Percentiles rank a stretch among this genome's conserved stretches.
Conservation (phyloP, 2,113 vertebrate genomes). For the Bos javanicus region DNA sequence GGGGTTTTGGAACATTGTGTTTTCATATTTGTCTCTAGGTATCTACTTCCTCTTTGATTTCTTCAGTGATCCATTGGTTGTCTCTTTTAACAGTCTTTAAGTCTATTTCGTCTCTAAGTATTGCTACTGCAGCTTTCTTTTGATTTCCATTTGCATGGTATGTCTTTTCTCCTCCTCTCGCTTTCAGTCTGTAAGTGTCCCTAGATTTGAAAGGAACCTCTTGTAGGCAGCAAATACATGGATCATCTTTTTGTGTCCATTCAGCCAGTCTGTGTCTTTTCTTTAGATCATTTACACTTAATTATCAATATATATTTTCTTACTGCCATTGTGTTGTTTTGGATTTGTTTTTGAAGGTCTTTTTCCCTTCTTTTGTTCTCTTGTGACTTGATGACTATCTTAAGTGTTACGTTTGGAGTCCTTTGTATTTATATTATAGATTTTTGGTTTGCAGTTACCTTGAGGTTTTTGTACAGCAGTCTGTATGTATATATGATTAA, state of each 20-base stretch:
- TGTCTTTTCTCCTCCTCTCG: not conserved
- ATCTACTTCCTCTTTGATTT: not conserved
- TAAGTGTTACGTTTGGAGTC: not conserved
- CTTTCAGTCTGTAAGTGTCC: not conserved
- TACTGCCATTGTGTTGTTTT: not conserved
- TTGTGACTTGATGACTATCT: not conserved
- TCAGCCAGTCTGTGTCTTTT: not conserved
- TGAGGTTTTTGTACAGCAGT: not conserved
- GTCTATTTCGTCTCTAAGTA: not conserved
- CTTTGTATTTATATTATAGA: not conserved
- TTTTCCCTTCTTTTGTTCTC: accelerated
- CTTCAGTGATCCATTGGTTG: not conserved
- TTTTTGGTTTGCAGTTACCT: not conserved
- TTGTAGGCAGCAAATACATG: not conserved
- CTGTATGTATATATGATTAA: not conserved
- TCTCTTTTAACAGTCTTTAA: not conserved
- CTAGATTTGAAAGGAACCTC: not conserved
- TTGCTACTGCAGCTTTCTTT: not conserved
- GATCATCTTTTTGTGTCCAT: not conserved
- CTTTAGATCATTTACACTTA: not conserved
- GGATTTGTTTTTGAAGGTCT: not conserved
- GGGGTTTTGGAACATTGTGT: not conserved
- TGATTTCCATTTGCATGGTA: not conserved
- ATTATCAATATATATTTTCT: not conserved
- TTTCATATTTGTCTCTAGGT: not conserved